Conservation (phyloP, 2,888 invertebrate genomes). For the Drosophila prolongata region DNA sequence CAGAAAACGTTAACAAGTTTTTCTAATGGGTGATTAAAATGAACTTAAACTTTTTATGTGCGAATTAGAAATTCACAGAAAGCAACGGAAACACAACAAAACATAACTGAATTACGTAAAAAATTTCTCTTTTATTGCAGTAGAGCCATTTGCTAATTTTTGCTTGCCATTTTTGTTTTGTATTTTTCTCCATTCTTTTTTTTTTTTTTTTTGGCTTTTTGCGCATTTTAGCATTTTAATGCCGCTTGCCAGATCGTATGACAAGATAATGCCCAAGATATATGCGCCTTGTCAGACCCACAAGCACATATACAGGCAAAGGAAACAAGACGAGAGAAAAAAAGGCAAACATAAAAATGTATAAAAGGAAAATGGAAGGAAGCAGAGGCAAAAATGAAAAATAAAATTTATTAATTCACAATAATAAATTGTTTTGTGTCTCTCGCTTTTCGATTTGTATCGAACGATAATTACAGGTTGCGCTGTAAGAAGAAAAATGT, state of each 20-base stretch:
- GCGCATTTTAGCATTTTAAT: slow-evolving; percentile 33
- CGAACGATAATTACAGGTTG: slow-evolving; percentile 84
- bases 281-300: slow-evolving; percentile 72
- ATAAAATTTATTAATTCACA: slow-evolving; percentile 84
- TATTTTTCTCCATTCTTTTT: slow-evolving; percentile 5
- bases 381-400: slow-evolving; percentile 53
- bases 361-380: slow-evolving; percentile 25
- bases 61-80: slow-evolving; percentile 10
- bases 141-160: slow-evolving; percentile 18
- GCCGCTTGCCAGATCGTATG: slow-evolving; percentile 64
- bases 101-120: neutral
- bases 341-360: neutral
- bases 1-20: slow-evolving; percentile 15
- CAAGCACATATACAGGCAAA: slow-evolving; percentile 6
- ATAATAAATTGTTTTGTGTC: slow-evolving; percentile 84
- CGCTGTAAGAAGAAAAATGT: slow-evolving; percentile 75
- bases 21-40: slow-evolving; percentile 18
- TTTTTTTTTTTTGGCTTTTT: slow-evolving; percentile 1
- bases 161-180: slow-evolving; percentile 35
- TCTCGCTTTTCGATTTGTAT: slow-evolving; percentile 84
- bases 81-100: neutral
- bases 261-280: slow-evolving; percentile 77
- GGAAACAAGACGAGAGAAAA: neutral
- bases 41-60: slow-evolving; percentile 27
- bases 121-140: slow-evolving; percentile 29